phyloP scores from a whole-genome alignment of 2,888 invertebrate genomes.

The Hirudinaria manillensis region DNA sequence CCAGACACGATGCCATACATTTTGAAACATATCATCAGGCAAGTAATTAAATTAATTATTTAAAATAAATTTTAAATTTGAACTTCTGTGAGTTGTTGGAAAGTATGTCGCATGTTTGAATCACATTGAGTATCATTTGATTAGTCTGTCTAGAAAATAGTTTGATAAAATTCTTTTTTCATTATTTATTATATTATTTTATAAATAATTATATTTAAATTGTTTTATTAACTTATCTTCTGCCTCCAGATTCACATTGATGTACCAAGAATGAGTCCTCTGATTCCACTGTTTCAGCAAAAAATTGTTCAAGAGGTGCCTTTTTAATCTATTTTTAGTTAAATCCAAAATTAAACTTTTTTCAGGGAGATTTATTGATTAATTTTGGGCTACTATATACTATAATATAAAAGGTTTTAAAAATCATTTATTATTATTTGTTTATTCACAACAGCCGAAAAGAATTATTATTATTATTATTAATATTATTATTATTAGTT shows the following conservation, averaged over 20 bases:
- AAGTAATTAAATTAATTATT: not conserved
- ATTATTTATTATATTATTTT: not conserved
- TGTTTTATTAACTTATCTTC: not conserved
- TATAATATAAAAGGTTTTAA: too few species aligned
- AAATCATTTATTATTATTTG: too few species aligned
- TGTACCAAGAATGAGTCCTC: slow-evolving; percentile 96
- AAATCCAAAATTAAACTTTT: too few species aligned
- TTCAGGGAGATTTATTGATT: too few species aligned
- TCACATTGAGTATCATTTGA: too few species aligned
- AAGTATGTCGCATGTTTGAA: too few species aligned
- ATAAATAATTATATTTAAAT: not conserved
- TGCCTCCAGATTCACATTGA: slow-evolving; percentile 82
- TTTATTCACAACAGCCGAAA: too few species aligned
- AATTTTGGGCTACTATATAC: too few species aligned
- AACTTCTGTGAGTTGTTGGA: too few species aligned
- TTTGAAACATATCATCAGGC: slow-evolving; percentile 24
- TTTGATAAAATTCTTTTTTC: not conserved
- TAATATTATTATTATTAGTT: too few species aligned
- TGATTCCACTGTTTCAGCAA: slow-evolving; percentile 92
- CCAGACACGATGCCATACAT: slow-evolving; percentile 69
- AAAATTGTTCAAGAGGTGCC: slow-evolving; percentile 69
- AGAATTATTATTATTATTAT: too few species aligned
- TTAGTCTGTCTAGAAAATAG: too few species aligned
- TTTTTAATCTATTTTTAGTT: not conserved
- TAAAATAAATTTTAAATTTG: not conserved